phyloP scores from a whole-genome alignment of 2,113 vertebrate species.

The Micronycteris hirsuta region DNA sequence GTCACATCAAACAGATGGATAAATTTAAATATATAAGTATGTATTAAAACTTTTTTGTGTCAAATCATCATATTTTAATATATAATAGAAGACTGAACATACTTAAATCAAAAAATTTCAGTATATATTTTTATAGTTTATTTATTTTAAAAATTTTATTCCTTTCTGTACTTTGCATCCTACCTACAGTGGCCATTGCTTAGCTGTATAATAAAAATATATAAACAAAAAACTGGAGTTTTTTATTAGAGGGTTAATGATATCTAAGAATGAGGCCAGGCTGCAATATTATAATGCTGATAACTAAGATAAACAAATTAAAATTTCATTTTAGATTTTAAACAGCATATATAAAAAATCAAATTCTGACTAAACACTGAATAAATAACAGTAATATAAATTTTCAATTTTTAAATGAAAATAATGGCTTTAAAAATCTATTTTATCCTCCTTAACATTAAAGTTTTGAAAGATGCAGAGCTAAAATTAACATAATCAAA shows the following conservation, averaged over 20 bases:
- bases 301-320: neutral
- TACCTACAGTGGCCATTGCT: neutral
- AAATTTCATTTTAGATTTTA: neutral
- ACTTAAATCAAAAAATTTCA: neutral
- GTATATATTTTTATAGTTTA: neutral
- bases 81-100: neutral
- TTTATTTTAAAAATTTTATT: neutral
- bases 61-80: neutral
- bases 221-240: no score
- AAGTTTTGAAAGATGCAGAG: neutral
- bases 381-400: neutral
- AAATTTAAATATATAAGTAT: neutral
- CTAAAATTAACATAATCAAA: neutral
- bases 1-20: neutral
- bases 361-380: neutral
- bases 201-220: neutral
- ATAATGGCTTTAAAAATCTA: neutral
- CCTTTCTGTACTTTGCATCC: neutral
- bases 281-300: neutral
- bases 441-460: neutral
- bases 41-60: neutral
- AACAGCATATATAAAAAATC: neutral
- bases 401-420: neutral
- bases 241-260: neutral
- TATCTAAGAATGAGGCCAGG: neutral